Evolutionary conservation across 2,797 vertebrate genomes (phyloP), one percentile per base, ranked within the genome.

Genomic region (Diglossa cyanea): DNA sequence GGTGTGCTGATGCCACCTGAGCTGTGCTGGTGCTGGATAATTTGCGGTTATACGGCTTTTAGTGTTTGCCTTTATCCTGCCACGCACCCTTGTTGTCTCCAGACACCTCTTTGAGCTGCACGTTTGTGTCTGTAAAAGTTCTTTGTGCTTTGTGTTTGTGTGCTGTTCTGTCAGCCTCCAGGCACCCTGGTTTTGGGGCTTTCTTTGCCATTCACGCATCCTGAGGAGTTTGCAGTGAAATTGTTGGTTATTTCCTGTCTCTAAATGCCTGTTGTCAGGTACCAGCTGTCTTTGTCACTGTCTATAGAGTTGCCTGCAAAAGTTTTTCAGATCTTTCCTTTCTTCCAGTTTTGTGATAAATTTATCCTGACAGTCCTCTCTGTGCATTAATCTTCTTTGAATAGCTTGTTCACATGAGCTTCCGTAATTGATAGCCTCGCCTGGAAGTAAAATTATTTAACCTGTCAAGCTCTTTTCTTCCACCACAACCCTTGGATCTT

Each of bases 401-500:
- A 94, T 77, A 68, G 87, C 75, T 63, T 77, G 81, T 80, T 94
- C 93, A 79, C 72, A 17, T 57, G 61, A 94, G 87, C 93, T 89
- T 91, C 84, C 1, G 57, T 86, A 94, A 95, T 91, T 72, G 68
- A 94, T 96, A 93, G 82, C 87, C 53, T 70, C 0, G 28, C 81
- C 86, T 65, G 81, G 42, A 66, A 90, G 90, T 74, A 58, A 90
- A 90, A 93, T 94, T 90, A 90, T 93, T 96, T 96, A 80, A 90
- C 79, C 65, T 95, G 93, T 93, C 93, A 94, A 86, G 61, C 57
- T 88, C 91, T 72, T 91, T 94, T 93, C 93, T 96, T 94, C 83
- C 75, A 68, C 75, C 75, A 88, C 65, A 71, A 63, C 53, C 54
- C 65, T 93, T 0, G 0, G 72, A 90, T 96, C 68, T 94, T 91